phyloP scores from a whole-genome alignment of 2,113 vertebrate species.

The Vidua macroura region DNA sequence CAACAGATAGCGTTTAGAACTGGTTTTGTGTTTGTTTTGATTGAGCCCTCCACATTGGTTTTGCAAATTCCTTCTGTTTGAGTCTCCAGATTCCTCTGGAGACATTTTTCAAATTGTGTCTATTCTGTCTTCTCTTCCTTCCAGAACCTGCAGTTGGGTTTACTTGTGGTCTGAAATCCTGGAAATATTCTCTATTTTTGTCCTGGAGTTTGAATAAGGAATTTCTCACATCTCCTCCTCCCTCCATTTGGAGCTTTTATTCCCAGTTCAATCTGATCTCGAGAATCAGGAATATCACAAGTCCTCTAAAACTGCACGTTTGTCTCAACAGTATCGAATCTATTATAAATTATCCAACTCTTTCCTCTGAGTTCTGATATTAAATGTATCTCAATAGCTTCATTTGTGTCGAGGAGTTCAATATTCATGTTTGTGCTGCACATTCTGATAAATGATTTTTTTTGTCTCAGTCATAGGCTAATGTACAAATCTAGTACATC shows the following conservation, averaged over 20 bases:
- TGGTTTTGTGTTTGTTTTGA: not conserved
- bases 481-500: slow-evolving; percentile 19
- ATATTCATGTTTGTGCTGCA: not conserved
- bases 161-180: not conserved
- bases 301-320: not conserved
- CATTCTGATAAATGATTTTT: slow-evolving; percentile 16
- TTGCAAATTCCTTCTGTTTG: not conserved
- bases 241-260: not conserved
- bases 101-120: not conserved
- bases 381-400: slow-evolving; percentile 10
- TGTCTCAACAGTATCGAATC: not conserved
- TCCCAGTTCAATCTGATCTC: not conserved
- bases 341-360: slow-evolving; percentile 15
- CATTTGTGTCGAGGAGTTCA: slow-evolving; percentile 7
- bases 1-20: not conserved
- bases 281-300: not conserved
- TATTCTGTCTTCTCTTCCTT: not conserved
- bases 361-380: slow-evolving; percentile 9
- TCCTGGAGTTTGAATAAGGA: not conserved
- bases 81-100: not conserved
- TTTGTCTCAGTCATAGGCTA: not conserved
- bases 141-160: not conserved
- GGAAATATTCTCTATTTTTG: not conserved
- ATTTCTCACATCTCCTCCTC: not conserved
- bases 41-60: not conserved